These are phyloP conservation scores for Tetragonisca angustula DNA, from an alignment of 2,888 invertebrate genomes.

Conservation along the genomic window DNA sequence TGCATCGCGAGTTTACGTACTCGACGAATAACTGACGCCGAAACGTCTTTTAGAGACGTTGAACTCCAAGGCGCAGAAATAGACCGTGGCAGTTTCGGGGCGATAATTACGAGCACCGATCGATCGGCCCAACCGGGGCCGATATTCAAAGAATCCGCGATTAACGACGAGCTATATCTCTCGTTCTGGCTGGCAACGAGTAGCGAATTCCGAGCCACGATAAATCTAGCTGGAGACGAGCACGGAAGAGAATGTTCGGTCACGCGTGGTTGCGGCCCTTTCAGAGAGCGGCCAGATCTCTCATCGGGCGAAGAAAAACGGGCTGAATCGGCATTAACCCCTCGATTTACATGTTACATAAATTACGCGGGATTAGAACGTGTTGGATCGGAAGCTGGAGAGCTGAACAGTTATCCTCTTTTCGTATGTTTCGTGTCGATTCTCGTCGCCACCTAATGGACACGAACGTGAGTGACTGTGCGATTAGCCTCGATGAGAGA, in stretches of 20 bases:
- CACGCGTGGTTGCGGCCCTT: slow-evolving; percentile 80
- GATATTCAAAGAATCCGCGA: slow-evolving; percentile 57
- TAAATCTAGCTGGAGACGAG: slow-evolving; percentile 60
- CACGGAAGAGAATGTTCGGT: slow-evolving; percentile 80
- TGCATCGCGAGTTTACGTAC: neutral
- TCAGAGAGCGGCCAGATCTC: slow-evolving; percentile 74
- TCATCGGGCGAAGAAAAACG: slow-evolving; percentile 49
- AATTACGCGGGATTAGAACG: slow-evolving; percentile 48
- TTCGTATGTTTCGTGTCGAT: slow-evolving; percentile 57
- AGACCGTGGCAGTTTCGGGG: slow-evolving; percentile 44
- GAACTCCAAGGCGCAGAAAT: slow-evolving; percentile 19
- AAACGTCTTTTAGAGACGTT: neutral
- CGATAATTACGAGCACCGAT: slow-evolving; percentile 55
- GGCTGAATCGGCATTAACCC: slow-evolving; percentile 59
- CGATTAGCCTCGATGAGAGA: neutral
- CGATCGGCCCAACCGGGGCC: slow-evolving; percentile 39
- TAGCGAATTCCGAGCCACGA: slow-evolving; percentile 57
- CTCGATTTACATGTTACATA: slow-evolving; percentile 60
- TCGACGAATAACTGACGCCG: slow-evolving; percentile 3
- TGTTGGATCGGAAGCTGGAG: neutral
- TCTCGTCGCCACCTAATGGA: slow-evolving; percentile 61
- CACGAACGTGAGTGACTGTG: neutral
- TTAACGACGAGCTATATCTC: slow-evolving; percentile 37
- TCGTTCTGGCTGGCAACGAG: neutral
- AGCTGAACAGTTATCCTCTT: slow-evolving; percentile 44